Conservation (phyloP, 2,113 vertebrate species). For the Sinosuthora webbiana region DNA sequence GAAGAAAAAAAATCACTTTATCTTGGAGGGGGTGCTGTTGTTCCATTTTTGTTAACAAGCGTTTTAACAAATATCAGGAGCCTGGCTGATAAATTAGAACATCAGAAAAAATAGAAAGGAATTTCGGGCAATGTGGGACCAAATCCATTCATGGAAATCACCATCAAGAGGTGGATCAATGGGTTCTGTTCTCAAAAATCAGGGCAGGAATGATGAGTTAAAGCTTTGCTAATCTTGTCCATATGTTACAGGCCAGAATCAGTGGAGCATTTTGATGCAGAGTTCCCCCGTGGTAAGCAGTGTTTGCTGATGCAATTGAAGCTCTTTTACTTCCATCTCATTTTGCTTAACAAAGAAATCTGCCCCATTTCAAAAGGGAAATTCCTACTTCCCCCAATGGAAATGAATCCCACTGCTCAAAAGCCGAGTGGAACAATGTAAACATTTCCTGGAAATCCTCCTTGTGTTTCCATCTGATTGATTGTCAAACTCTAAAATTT, state of each 20-base stretch:
- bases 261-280: background rate
- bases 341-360: background rate
- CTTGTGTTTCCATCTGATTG: constrained; percentile 30
- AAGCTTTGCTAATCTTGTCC: background rate
- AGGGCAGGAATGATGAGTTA: background rate
- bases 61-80: background rate
- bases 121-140: background rate
- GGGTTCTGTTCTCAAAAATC: background rate
- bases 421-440: background rate
- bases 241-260: background rate
- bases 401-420: background rate
- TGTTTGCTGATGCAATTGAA: background rate
- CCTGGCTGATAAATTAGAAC: background rate
- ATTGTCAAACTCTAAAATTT: constrained; percentile 44
- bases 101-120: background rate
- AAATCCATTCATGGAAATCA: background rate
- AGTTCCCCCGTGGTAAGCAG: background rate
- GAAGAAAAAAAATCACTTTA: background rate
- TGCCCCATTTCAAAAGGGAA: background rate
- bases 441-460: constrained; percentile 47
- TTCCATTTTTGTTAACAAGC: background rate
- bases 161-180: background rate
- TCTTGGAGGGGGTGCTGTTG: background rate
- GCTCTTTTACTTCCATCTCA: background rate
- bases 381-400: background rate